Percentiles rank a stretch among this genome's conserved stretches.
These are phyloP conservation scores for Pseudobourletiella spinata DNA, from an alignment of 1,140 invertebrate genomes.

Conservation along the genomic window DNA sequence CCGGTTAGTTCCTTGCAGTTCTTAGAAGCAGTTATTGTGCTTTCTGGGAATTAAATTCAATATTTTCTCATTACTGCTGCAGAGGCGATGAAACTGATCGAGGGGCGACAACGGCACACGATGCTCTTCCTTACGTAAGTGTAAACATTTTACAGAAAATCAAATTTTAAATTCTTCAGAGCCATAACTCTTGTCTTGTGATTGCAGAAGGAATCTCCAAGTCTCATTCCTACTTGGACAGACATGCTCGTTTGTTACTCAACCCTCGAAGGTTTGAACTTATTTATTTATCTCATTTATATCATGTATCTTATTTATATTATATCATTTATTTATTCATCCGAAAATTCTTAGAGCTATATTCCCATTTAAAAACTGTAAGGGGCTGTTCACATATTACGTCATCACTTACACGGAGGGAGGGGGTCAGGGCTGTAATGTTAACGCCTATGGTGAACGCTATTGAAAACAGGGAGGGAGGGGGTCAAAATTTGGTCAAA, in stretches of 20 bases:
- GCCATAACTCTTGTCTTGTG: neutral
- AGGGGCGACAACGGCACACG: neutral
- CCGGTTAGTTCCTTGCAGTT: neutral
- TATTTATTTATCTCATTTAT: neutral
- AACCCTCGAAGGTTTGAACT: slow-evolving; percentile 48
- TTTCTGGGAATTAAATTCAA: too few relatives aligned
- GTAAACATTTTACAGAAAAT: neutral
- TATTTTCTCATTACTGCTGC: too few relatives aligned
- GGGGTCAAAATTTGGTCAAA: neutral
- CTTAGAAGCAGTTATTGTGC: too few relatives aligned
- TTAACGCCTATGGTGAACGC: too few relatives aligned
- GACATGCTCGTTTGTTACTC: slow-evolving; percentile 59
- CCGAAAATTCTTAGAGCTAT: neutral
- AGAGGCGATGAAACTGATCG: too few relatives aligned
- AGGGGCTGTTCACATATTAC: neutral
- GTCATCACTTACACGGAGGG: neutral
- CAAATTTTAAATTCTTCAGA: neutral
- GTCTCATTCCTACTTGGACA: slow-evolving; percentile 43
- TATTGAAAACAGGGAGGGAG: too few relatives aligned
- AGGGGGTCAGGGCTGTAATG: neutral
- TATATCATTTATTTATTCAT: neutral
- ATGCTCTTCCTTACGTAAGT: neutral
- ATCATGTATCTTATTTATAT: neutral
- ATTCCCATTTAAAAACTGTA: neutral
- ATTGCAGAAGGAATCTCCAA: neutral